These are phyloP conservation scores for Apamea crenata DNA, from an alignment of 2,888 invertebrate genomes.

Conservation along the genomic window DNA sequence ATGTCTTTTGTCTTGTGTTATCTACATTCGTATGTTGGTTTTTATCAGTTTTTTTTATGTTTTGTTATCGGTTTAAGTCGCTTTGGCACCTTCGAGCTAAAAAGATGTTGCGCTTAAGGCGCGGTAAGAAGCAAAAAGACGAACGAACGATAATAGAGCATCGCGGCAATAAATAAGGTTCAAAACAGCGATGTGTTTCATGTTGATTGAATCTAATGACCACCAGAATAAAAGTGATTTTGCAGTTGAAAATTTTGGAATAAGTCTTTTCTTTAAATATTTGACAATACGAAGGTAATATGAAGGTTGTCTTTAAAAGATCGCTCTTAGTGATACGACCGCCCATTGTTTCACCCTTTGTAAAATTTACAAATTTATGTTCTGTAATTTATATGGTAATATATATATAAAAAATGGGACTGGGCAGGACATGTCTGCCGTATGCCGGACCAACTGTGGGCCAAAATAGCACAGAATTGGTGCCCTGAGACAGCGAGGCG, in stretches of 20 bases:
- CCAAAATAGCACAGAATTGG: too few species aligned
- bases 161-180: neutral
- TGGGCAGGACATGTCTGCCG: too few species aligned
- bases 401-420: too few species aligned
- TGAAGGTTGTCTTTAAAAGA: too few species aligned
- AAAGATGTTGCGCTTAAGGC: constrained; percentile 15
- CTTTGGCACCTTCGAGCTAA: constrained; percentile 26
- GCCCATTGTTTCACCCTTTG: too few species aligned
- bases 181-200: neutral
- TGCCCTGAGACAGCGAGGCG: too few species aligned
- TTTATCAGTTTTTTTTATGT: constrained; percentile 30
- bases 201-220: neutral
- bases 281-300: neutral
- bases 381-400: too few species aligned
- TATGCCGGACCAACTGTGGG: too few species aligned
- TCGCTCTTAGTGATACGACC: too few species aligned
- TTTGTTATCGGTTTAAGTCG: constrained; percentile 30
- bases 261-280: neutral
- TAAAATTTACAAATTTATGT: too few species aligned
- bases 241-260: neutral
- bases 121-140: neutral
- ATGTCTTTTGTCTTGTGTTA: constrained; percentile 44
- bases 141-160: neutral
- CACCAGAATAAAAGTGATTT: neutral
- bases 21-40: constrained; percentile 17